Evolutionary conservation across 2,113 vertebrate species (phyloP).

Genomic region (Colossoma macropomum): DNA sequence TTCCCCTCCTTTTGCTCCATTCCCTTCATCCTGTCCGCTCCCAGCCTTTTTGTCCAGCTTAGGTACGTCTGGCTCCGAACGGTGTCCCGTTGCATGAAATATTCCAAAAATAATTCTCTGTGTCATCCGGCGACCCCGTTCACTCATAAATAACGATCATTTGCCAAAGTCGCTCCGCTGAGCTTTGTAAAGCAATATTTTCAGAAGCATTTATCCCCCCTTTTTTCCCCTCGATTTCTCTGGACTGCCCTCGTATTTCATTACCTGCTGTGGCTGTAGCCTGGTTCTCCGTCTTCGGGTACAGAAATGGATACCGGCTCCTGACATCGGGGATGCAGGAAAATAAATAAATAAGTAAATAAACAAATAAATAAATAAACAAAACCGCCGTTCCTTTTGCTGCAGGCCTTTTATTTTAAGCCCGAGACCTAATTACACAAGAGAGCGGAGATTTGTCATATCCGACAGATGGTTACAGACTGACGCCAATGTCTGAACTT

Average conservation of each 20-base stretch:
- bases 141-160: slow-evolving; percentile 68
- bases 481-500: background rate
- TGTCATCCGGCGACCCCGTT: slow-evolving; percentile 61
- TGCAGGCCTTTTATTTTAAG: slow-evolving; percentile 35
- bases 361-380: background rate
- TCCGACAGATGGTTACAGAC: slow-evolving; percentile 26
- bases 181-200: slow-evolving; percentile 70
- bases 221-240: slow-evolving; percentile 20
- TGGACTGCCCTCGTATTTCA: slow-evolving; percentile 66
- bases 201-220: slow-evolving; percentile 65
- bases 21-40: background rate
- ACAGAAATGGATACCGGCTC: slow-evolving; percentile 17
- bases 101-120: slow-evolving; percentile 67
- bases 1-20: slow-evolving; percentile 27
- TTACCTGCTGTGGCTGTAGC: slow-evolving; percentile 51
- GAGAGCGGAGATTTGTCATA: slow-evolving; percentile 13
- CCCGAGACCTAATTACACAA: slow-evolving; percentile 18
- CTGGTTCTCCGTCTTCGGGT: background rate
- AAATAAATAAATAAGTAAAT: background rate
- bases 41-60: slow-evolving; percentile 27
- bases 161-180: slow-evolving; percentile 61
- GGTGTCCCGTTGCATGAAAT: slow-evolving; percentile 73
- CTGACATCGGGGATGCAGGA: background rate
- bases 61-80: background rate
- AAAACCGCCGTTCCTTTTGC: background rate